These are phyloP conservation scores for Monochamus alternatus DNA, from an alignment of 2,888 invertebrate genomes.

Conservation along the genomic window DNA sequence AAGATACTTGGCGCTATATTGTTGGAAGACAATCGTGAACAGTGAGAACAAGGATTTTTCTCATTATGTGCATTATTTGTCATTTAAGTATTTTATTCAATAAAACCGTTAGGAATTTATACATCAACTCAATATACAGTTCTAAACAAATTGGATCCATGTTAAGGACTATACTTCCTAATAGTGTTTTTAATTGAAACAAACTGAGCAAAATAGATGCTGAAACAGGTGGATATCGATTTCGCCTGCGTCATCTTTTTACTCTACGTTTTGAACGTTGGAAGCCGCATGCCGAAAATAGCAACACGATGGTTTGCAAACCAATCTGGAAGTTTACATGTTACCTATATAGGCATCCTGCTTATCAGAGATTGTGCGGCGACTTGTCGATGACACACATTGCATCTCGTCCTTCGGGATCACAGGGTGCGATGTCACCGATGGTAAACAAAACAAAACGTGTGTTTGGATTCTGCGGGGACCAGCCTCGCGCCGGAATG, in stretches of 20 bases:
- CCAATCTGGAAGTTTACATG: constrained; percentile 22
- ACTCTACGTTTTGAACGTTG: not conserved
- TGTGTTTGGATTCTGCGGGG: constrained; percentile 17
- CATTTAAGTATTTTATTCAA: too few relatives aligned
- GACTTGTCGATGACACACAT: constrained; percentile 39
- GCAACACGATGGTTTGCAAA: not conserved
- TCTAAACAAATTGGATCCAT: too few relatives aligned
- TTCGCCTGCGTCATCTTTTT: not conserved
- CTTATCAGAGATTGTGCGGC: constrained; percentile 37
- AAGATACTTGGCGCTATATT: too few relatives aligned
- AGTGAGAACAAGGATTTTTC: too few relatives aligned
- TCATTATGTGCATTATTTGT: too few relatives aligned
- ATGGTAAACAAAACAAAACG: constrained; percentile 35
- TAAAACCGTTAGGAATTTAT: too few relatives aligned
- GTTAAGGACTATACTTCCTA: too few relatives aligned
- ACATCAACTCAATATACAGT: too few relatives aligned
- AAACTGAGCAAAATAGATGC: too few relatives aligned
- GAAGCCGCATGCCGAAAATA: not conserved
- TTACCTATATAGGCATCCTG: constrained; percentile 31
- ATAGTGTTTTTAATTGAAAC: too few relatives aligned
- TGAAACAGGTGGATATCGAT: not conserved
- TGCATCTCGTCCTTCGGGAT: constrained; percentile 33
- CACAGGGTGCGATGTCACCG: constrained; percentile 27
- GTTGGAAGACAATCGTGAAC: too few relatives aligned
- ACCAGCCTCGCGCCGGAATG: constrained; percentile 19